phyloP scores from a whole-genome alignment of 2,113 vertebrate species.

The Rutilus rutilus region DNA sequence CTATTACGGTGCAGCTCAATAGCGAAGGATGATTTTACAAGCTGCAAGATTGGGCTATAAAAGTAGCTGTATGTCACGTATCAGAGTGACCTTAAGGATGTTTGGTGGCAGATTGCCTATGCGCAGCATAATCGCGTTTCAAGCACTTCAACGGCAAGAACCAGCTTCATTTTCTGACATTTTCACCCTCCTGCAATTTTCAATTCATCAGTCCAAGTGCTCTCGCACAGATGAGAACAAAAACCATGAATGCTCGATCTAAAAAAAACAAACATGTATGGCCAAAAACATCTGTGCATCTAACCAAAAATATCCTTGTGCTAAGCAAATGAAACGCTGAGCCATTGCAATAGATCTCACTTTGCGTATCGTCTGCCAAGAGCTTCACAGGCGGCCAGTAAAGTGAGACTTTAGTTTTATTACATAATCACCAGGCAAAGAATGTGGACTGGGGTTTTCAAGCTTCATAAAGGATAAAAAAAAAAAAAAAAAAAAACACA shows the following conservation, averaged over 20 bases:
- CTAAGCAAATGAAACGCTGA: conserved; percentile 25
- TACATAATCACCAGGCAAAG: background rate
- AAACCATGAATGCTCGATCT: background rate
- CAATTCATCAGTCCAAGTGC: conserved; percentile 54
- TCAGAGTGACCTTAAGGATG: conserved; percentile 49
- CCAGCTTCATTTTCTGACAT: conserved; percentile 69
- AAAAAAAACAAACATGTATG: background rate
- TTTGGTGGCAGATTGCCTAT: conserved; percentile 63
- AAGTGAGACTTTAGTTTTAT: background rate
- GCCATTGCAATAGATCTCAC: conserved; percentile 10
- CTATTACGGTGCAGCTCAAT: background rate
- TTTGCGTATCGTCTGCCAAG: background rate
- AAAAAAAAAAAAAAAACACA: background rate
- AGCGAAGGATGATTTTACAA: conserved; percentile 5
- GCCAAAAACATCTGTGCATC: background rate
- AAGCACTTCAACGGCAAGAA: conserved; percentile 67
- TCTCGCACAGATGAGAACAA: conserved; percentile 24
- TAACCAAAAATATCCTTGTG: background rate
- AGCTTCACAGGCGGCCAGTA: background rate
- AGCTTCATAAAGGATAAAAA: too few species aligned
- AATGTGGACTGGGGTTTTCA: background rate
- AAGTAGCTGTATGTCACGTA: conserved; percentile 27
- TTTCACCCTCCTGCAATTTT: conserved; percentile 68
- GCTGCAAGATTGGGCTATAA: conserved; percentile 37
- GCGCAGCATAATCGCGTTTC: conserved; percentile 72